Conservation (phyloP, 2,797 vertebrate genomes). For the Nannoperca obscura region DNA sequence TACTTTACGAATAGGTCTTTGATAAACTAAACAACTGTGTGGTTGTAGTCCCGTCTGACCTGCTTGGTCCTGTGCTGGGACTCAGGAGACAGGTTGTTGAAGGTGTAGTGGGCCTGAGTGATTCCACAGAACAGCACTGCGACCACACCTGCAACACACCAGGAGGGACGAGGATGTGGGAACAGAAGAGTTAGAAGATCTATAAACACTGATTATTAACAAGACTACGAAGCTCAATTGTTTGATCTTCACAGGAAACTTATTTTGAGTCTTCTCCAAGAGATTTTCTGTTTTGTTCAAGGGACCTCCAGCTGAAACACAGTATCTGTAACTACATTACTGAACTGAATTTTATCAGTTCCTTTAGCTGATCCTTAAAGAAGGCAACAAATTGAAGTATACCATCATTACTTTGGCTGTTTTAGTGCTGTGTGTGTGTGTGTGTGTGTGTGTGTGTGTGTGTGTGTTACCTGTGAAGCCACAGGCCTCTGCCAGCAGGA, state of each 20-base stretch:
- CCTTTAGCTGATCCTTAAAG: background rate
- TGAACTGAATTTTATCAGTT: background rate
- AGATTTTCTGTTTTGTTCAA: background rate
- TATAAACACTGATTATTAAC: background rate
- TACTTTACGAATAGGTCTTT: background rate
- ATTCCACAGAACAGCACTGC: constrained; percentile 98
- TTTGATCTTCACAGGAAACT: background rate
- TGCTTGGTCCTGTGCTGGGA: constrained; percentile 96
- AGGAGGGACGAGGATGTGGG: background rate
- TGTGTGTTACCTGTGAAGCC: constrained; percentile 92
- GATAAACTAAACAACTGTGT: background rate
- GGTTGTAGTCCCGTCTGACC: constrained; percentile 80
- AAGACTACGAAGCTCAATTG: background rate
- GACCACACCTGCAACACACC: constrained; percentile 90
- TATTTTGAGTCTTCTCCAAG: background rate
- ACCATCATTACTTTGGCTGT: background rate
- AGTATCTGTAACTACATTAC: background rate
- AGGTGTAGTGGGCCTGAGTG: constrained; percentile 98
- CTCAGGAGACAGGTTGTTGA: constrained; percentile 96
- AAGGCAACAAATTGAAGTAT: background rate
- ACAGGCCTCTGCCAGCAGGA: constrained; percentile 95
- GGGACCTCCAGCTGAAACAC: background rate
- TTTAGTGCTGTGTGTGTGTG: background rate
- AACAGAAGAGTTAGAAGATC: background rate
- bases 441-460: constrained; percentile 19